Evolutionary conservation across 2,888 invertebrate genomes (phyloP), one percentile per base, ranked within the genome.

Genomic region (Corbicula japonica): DNA sequence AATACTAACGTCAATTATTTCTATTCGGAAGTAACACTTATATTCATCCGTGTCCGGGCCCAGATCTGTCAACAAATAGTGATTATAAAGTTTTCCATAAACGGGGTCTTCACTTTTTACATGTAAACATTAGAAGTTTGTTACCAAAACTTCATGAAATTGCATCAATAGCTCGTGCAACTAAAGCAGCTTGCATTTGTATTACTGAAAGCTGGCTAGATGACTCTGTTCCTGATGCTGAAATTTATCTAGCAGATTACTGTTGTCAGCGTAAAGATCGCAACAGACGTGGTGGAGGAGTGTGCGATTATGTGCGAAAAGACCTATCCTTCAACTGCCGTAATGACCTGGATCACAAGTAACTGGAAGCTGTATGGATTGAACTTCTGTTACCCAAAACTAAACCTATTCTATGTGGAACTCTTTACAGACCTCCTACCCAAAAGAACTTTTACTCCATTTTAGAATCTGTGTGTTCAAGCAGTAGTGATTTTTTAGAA

Each of bases 161-260:
- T 46, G 18, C 18, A 10, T 4, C 21, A n/a, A 4, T 46, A 46
- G 46, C 10, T 10, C n/a, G 46, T 10, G 21, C 5, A 46, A n/a
- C 46, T 46, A 18, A 21, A 46, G 18, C 46, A 46, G 46, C 46
- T 21, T 10, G 46, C 46, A 46, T 46, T 10, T 46, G 46, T 46
- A 18, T 46, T n/a, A 46, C 46, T 18, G 46, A 18, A 46, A 6
- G 4, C 21, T 46, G 46, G 46, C 21, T 46, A 12, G 6, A 46
- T 46, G 21, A 46, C 46, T 46, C n/a, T 46, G 46, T 46, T 46
- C 46, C 10, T n/a, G 46, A 46, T 46, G 18, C 46, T 46, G 46
- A 10, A 6, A 46, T 46, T 12, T 18, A n/a, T n/a, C n/a, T n/a
- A n/a, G n/a, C n/a, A n/a, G n/a, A n/a, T n/a, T n/a, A n/a, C n/a